phyloP scores from a whole-genome alignment of 2,888 invertebrate genomes.

The Rhagophthalmus giganteus region DNA sequence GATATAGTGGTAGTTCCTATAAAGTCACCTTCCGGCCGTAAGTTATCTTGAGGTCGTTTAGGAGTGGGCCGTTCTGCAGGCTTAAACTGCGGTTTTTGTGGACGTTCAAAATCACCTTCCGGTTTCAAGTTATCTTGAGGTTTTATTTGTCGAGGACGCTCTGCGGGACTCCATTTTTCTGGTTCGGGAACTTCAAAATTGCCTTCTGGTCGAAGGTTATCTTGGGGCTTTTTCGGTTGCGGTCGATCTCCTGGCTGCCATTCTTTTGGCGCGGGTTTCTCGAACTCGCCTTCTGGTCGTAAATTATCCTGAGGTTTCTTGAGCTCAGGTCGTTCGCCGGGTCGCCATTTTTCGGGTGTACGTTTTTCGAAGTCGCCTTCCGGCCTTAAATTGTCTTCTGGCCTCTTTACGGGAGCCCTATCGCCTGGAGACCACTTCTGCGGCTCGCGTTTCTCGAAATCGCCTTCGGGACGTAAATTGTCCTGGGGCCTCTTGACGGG shows the following conservation, averaged over 20 bases:
- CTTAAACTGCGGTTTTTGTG: constrained; percentile 42
- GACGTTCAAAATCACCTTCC: constrained; percentile 53
- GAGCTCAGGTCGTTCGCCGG: constrained; percentile 60
- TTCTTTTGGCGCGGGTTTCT: constrained; percentile 52
- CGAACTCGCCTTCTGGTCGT: constrained; percentile 61
- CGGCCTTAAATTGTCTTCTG: constrained; percentile 50
- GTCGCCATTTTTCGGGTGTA: constrained; percentile 42
- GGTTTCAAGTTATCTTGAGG: constrained; percentile 55
- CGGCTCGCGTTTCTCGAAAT: constrained; percentile 52
- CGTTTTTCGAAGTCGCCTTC: constrained; percentile 52
- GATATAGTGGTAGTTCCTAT: constrained; percentile 59
- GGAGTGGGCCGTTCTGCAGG: constrained; percentile 53
- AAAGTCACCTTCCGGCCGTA: constrained; percentile 53
- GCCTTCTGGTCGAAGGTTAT: constrained; percentile 61
- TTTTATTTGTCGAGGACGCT: constrained; percentile 50
- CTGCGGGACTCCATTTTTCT: constrained; percentile 56
- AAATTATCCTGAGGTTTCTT: constrained; percentile 58
- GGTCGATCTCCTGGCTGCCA: constrained; percentile 60
- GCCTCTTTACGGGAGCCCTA: constrained; percentile 51
- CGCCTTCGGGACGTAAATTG: constrained; percentile 56
- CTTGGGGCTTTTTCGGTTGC: constrained; percentile 61
- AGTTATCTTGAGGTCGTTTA: constrained; percentile 53
- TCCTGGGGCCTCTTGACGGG: constrained; percentile 58
- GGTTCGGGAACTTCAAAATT: constrained; percentile 46
- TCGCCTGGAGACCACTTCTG: constrained; percentile 56